Evolutionary conservation across 2,888 invertebrate genomes (phyloP), one percentile per base, ranked within the genome.

Genomic region (Tridacna crocea): DNA sequence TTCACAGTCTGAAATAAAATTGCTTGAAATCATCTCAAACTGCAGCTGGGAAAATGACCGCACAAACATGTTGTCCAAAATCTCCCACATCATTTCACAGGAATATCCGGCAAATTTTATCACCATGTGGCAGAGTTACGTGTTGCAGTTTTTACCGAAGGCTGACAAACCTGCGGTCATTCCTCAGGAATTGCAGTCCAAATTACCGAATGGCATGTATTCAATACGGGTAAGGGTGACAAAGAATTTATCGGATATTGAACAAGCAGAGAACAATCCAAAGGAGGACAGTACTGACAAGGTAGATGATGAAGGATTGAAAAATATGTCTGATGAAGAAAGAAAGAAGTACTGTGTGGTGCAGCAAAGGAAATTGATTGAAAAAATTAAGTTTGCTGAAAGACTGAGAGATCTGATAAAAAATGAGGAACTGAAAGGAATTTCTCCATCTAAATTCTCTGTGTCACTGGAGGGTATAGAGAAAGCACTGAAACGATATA

Each of bases 21-120:
- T 93, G 19, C 83, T 93, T n/a, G 92, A 93, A 82, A 90, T 93
- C 72, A 90, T 89, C 60, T 91, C 92, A 17, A 92, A 93, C 79
- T 93, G 93, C 83, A 88, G 89, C 72, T 93, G 93, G 92, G 91
- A 90, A 24, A 81, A 77, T 11, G 83, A 88, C 46, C 89, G 91
- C 46, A 88, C 89, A 11, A 88, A 91, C 60, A 89, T 93, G 79
- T 84, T 93, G n/a, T 89, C 89, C 8, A 88, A 88, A 55, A 89
- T 92, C 24, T 90, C 92, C 11, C 87, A 88, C 26, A 89, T 88
- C 51, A 87, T 92, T 19, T 87, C 87, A 0, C 83, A 86, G 22
- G 77, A 75, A 15, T 91, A 90, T 79, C 89, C 90, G 0, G 61
- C 78, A 11, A 86, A 87, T 15, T 76, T 85, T 22, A 79, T 82